A percentile compares a stretch with the other conserved stretches of the same genome.
Conservation (phyloP, 2,888 invertebrate genomes). For the Parnassius orleans region DNA sequence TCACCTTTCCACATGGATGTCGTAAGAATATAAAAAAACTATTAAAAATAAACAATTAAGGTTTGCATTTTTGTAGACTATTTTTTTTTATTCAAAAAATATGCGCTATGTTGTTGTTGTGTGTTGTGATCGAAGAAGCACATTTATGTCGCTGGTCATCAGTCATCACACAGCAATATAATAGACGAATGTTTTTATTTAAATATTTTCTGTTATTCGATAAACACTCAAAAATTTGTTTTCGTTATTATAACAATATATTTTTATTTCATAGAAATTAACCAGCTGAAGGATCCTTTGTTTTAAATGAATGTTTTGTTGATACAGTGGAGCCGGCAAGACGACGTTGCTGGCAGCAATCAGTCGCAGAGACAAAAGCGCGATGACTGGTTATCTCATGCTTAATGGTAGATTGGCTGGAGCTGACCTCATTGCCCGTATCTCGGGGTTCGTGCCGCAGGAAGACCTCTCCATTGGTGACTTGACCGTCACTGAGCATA, state of each 20-base stretch:
- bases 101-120: too few relatives aligned
- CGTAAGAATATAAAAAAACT: too few relatives aligned
- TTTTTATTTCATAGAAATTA: neutral
- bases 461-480: constrained; percentile 90
- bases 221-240: too few relatives aligned
- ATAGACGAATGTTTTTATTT: too few relatives aligned
- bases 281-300: constrained; percentile 4
- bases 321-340: constrained; percentile 86
- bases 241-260: neutral
- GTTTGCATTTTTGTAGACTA: too few relatives aligned
- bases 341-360: constrained; percentile 87
- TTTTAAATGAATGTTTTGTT: constrained; percentile 12
- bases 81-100: too few relatives aligned
- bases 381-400: constrained; percentile 84
- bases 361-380: constrained; percentile 85
- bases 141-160: too few relatives aligned
- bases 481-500: constrained; percentile 90
- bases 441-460: constrained; percentile 93
- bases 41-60: too few relatives aligned
- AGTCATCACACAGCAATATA: too few relatives aligned
- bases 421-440: constrained; percentile 84
- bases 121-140: too few relatives aligned
- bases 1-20: too few relatives aligned
- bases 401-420: constrained; percentile 85
- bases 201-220: too few relatives aligned